phyloP scores from a whole-genome alignment of 2,888 invertebrate species.

The Mesoligia furuncula region DNA sequence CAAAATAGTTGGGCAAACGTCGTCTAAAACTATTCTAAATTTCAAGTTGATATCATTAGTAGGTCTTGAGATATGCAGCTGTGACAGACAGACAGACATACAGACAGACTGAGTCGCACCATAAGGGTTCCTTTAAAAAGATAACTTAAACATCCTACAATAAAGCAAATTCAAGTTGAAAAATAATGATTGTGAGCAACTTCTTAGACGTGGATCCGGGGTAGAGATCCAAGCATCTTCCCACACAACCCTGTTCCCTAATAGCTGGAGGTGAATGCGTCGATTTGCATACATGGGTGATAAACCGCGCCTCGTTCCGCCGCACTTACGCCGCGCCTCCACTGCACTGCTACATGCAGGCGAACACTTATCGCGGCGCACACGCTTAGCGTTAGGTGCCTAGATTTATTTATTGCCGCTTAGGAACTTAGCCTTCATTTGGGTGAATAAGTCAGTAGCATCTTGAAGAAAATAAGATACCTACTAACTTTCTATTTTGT shows the following conservation, averaged over 20 bases:
- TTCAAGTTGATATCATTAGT: too few species aligned
- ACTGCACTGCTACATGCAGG: background rate
- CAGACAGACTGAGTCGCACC: too few species aligned
- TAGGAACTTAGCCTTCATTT: conserved; percentile 25
- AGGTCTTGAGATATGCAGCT: too few species aligned
- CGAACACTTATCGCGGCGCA: conserved; percentile 38
- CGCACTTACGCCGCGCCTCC: conserved; percentile 2
- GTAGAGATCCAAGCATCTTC: background rate
- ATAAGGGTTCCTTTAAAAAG: too few species aligned
- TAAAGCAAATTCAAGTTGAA: background rate
- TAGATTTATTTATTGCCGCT: conserved; percentile 44
- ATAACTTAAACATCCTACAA: background rate
- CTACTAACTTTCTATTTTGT: background rate
- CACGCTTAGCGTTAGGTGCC: conserved; percentile 25
- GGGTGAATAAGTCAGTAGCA: background rate
- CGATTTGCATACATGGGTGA: conserved; percentile 76
- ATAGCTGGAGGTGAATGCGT: conserved; percentile 69
- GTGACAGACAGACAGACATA: too few species aligned
- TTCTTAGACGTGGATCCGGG: background rate
- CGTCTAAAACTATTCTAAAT: too few species aligned
- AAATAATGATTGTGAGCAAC: background rate
- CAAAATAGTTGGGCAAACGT: too few species aligned
- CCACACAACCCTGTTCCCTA: conserved; percentile 56
- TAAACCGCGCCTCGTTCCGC: conserved; percentile 70
- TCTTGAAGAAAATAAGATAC: background rate